Conservation (phyloP, 2,113 vertebrate species). For the Hemibagrus wyckioides region DNA sequence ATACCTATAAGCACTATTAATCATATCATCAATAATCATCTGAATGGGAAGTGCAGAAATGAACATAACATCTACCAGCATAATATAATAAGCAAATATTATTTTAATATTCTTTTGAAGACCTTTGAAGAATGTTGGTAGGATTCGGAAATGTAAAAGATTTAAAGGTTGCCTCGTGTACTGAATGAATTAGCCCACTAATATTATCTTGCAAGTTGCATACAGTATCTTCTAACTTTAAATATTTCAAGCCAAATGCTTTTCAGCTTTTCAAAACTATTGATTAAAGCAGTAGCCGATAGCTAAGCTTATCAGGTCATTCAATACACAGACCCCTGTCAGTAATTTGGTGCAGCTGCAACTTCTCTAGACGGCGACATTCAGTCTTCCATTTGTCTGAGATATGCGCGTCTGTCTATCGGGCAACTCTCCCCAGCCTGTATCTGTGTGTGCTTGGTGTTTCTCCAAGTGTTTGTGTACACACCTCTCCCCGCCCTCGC, state of each 20-base stretch:
- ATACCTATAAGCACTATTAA: too few species aligned
- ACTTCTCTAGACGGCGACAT: slow-evolving; percentile 52
- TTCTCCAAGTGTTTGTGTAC: slow-evolving; percentile 31
- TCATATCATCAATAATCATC: too few species aligned
- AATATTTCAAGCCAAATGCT: background rate
- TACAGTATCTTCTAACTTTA: background rate
- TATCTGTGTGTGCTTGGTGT: slow-evolving; percentile 6
- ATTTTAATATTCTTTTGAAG: too few species aligned
- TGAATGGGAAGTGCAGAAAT: too few species aligned
- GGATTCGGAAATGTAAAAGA: too few species aligned
- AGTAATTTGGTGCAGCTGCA: slow-evolving; percentile 5
- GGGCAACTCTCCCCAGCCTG: slow-evolving; percentile 31
- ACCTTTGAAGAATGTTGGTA: too few species aligned
- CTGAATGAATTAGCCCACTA: background rate
- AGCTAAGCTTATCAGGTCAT: background rate
- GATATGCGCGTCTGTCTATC: slow-evolving; percentile 46
- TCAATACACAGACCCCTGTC: background rate
- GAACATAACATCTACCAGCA: too few species aligned
- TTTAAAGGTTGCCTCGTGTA: background rate
- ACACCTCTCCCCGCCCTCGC: background rate
- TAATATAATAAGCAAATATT: too few species aligned
- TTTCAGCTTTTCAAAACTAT: background rate
- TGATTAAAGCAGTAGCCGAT: background rate
- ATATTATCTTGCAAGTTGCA: background rate
- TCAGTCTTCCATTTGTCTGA: slow-evolving; percentile 61